These are phyloP conservation scores for Ostrea edulis DNA, from an alignment of 1,140 invertebrate genomes.

Conservation along the genomic window DNA sequence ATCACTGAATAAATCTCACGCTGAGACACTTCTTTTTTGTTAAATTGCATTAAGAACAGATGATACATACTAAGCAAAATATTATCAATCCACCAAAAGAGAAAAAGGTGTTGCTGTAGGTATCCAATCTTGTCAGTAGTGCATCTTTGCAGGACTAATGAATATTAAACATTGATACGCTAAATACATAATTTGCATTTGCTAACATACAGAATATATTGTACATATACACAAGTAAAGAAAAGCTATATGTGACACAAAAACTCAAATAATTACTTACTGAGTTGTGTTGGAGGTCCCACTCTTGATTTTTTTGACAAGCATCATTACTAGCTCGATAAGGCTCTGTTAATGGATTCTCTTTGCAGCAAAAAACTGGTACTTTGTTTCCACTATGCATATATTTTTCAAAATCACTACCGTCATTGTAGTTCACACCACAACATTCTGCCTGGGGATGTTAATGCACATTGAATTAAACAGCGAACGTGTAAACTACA, in stretches of 20 bases:
- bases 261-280: not conserved
- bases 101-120: not conserved
- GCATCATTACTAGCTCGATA: not conserved
- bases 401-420: not conserved
- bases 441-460: constrained; percentile 1
- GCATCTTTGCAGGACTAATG: not conserved
- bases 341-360: not conserved
- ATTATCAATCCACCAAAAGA: not conserved
- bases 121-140: not conserved
- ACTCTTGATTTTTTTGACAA: not conserved
- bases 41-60: not conserved
- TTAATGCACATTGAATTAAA: no score
- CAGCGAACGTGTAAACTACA: no score
- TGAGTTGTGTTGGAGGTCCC: not conserved
- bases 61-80: not conserved
- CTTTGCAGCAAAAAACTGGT: not conserved
- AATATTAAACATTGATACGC: not conserved
- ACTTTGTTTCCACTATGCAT: not conserved
- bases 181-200: no score
- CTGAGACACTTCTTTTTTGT: not conserved
- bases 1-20: no score
- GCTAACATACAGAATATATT: no score
- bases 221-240: no score
- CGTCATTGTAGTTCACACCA: not conserved
- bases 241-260: no score